These are phyloP conservation scores for Acholoe squamosa DNA, from an alignment of 2,888 invertebrate genomes.

Conservation along the genomic window DNA sequence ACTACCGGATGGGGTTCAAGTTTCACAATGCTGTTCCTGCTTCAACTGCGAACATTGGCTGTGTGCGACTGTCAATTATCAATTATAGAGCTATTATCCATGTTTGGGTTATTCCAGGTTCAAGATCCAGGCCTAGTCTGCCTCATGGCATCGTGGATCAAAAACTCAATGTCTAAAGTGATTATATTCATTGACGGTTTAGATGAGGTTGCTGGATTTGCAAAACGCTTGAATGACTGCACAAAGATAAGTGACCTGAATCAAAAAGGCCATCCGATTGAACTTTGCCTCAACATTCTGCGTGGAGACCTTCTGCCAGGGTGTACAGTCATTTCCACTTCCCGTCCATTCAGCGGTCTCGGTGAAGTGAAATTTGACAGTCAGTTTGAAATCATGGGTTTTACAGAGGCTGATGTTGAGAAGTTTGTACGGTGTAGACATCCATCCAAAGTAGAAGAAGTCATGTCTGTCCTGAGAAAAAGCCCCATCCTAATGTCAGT, in stretches of 20 bases:
- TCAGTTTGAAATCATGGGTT: neutral
- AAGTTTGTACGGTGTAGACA: neutral
- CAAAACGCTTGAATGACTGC: neutral
- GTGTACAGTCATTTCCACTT: neutral
- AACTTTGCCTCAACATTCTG: neutral
- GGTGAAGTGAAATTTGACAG: neutral
- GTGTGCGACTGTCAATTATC: neutral
- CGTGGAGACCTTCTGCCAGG: neutral
- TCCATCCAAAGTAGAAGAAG: neutral
- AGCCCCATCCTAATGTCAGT: neutral
- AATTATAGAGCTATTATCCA: neutral
- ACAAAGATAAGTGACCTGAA: neutral
- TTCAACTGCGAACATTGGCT: neutral
- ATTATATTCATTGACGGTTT: neutral
- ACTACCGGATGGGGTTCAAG: neutral
- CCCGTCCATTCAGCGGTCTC: neutral
- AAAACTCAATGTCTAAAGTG: neutral
- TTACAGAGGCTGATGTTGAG: neutral
- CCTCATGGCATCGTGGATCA: neutral
- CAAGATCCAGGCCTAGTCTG: neutral
- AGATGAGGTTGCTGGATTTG: neutral
- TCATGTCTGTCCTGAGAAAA: neutral
- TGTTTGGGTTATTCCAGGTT: neutral
- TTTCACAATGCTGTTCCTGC: neutral
- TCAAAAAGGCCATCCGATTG: neutral